Evolutionary conservation across 1,140 invertebrate genomes (phyloP), one percentile per base, ranked within the genome.

Genomic region (Caerostris darwini): DNA sequence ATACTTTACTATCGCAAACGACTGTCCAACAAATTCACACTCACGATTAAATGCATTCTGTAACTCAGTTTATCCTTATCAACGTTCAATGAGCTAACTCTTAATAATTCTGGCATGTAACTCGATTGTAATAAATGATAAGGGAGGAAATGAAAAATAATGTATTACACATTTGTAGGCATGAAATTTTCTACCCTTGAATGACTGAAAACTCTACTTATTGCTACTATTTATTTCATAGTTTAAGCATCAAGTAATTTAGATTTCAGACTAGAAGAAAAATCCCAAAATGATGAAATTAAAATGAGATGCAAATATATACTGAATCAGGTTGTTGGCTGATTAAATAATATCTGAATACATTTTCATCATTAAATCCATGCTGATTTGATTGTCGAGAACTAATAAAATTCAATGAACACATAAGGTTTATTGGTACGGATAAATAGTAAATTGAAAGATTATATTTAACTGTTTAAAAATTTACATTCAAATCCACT

Each of bases 251-350:
- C 69, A 50, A 19, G 19, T 77, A 34, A 77, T 34, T 4, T 77
- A 10, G 19, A 34, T 10, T 34, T 77, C 34, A 77, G 69, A 10
- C 7, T 17, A 64, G 8, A 50, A 12, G 12, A 77, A 77, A 77
- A 77, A 77, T 50, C 50, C 69, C 69, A 19, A 77, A 77, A 50
- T 34, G n/a, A 71, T 34, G 50, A 77, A 77, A 77, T 34, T 34
- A 34, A 77, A 34, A 34, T 34, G 69, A 50, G 12, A 34, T 77
- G 19, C 19, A 77, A 77, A 77, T 77, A 77, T 12, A 77, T 77
- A 77, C 50, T 77, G 19, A 34, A 77, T 77, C 69, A 77, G 19
- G 19, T 77, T 50, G 50, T 77, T 77, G 69, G 34, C 69, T 77
- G 69, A 34, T 77, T 77, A 77, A 77, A 77, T 34, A 77, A 77